These are phyloP conservation scores for Phrynosoma platyrhinos DNA, from an alignment of 2,113 vertebrate species.

Conservation along the genomic window DNA sequence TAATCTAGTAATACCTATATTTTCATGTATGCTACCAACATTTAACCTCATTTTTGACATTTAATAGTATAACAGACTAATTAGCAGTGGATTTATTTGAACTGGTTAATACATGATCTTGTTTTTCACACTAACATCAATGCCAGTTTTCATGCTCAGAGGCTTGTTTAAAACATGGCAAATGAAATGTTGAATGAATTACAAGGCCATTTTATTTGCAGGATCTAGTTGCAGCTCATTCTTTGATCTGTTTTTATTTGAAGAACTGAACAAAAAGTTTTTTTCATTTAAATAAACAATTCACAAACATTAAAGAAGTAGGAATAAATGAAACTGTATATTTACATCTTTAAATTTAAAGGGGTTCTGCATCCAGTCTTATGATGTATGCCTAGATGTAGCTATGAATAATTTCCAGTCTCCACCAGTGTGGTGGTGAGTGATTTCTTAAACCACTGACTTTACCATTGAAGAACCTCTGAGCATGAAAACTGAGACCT, in stretches of 20 bases:
- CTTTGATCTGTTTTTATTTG: constrained; percentile 53
- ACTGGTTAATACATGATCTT: constrained; percentile 41
- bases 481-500: no score
- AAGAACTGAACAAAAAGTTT: background rate
- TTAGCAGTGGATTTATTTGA: constrained; percentile 60
- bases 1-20: constrained; percentile 16
- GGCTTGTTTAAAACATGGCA: constrained; percentile 45
- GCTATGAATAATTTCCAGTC: background rate
- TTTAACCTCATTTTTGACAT: constrained; percentile 46
- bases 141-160: no score
- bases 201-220: background rate
- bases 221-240: background rate
- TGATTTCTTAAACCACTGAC: no score
- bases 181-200: constrained; percentile 53
- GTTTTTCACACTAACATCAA: constrained; percentile 28
- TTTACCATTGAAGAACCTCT: background rate
- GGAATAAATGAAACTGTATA: background rate
- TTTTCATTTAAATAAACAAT: background rate
- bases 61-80: constrained; percentile 44
- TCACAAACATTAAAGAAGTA: background rate
- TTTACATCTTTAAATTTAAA: constrained; percentile 13
- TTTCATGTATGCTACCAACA: constrained; percentile 42
- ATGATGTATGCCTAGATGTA: background rate
- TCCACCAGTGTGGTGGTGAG: background rate
- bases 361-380: background rate